Conservation (phyloP, 2,113 vertebrate genomes). For the Patagioenas fasciata region DNA sequence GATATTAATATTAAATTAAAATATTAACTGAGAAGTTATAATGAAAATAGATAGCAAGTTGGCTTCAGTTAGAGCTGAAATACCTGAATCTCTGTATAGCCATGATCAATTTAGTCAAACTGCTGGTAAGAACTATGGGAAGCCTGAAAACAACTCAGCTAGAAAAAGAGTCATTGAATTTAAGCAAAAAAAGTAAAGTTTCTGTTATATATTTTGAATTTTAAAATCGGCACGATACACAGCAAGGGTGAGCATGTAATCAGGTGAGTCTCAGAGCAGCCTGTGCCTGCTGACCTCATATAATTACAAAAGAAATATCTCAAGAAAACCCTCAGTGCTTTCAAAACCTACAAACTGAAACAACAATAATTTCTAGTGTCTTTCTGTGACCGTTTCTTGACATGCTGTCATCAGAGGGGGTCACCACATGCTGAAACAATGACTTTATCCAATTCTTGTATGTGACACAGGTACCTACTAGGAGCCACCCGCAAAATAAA, state of each 20-base stretch:
- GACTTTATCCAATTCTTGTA: accelerated
- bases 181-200: not conserved
- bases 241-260: accelerated
- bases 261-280: accelerated
- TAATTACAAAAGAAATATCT: no score
- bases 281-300: not conserved
- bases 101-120: not conserved
- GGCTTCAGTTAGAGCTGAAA: not conserved
- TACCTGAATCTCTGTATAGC: not conserved
- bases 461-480: accelerated
- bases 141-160: not conserved
- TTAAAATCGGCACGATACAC: not conserved
- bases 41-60: not conserved
- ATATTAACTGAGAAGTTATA: not conserved
- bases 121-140: not conserved
- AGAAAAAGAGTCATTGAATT: not conserved
- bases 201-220: not conserved
- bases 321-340: accelerated
- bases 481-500: not conserved
- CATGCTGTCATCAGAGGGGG: not conserved
- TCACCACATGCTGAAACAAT: accelerated
- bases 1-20: not conserved
- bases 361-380: not conserved
- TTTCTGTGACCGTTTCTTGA: not conserved
- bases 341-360: not conserved